These are phyloP conservation scores for Alca torda DNA, from an alignment of 2,797 vertebrate species.

Conservation along the genomic window DNA sequence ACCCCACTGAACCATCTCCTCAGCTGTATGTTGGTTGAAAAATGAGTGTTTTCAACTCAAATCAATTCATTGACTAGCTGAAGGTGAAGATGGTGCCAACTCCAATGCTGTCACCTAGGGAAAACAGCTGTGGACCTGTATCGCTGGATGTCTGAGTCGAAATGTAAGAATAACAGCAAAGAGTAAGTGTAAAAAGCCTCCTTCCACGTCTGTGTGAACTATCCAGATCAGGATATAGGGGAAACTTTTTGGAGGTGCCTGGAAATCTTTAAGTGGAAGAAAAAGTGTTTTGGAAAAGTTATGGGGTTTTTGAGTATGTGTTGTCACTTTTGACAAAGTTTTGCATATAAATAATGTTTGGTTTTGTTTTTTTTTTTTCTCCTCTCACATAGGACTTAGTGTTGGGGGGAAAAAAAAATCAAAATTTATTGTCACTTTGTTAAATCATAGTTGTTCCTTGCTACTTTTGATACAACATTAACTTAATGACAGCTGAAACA, in stretches of 20 bases:
- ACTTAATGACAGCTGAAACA: background rate
- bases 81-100: background rate
- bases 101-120: background rate
- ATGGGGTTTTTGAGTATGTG: background rate
- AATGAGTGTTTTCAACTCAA: background rate
- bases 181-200: background rate
- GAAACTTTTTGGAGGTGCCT: background rate
- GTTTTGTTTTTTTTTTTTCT: background rate
- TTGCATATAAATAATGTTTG: background rate
- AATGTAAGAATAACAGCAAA: background rate
- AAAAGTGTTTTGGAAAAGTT: background rate
- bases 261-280: background rate
- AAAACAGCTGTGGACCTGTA: background rate
- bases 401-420: fast-evolving
- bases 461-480: background rate
- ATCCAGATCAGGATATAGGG: background rate
- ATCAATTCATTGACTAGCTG: background rate
- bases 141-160: background rate
- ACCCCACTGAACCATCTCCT: background rate
- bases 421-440: background rate
- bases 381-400: background rate
- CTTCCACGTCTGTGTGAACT: background rate
- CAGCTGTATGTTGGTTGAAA: background rate
- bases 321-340: background rate
- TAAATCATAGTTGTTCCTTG: background rate